Evolutionary conservation across 2,113 vertebrate genomes (phyloP), one percentile per base, ranked within the genome.

Genomic region (Chionis minor): DNA sequence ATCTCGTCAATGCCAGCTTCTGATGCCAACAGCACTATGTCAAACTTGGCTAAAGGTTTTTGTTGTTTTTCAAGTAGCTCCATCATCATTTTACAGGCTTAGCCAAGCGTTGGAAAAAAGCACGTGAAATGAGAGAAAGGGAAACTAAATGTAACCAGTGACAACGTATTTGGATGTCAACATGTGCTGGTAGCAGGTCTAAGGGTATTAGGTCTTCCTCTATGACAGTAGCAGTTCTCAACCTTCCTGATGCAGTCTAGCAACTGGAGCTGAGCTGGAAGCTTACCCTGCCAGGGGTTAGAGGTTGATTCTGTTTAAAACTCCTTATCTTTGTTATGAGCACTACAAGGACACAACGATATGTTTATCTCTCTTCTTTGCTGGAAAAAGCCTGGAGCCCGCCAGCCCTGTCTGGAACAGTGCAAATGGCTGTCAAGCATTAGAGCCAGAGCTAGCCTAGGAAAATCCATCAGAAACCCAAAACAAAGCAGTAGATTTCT

Each of bases 1-100:
- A 12, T 2, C 12, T 55, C 1, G 0, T 12, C n/a, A 18, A 2
- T 4, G 13, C 3, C 23, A 77, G 7, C 16, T 65, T 62, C 62
- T 74, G 33, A 14, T 74, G 27, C 12, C 54, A 67, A 8, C 17
- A 40, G 12, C 19, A 45, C 6, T 5, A 5, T 19, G 20, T 38
- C 6, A 18, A 19, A 3, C 13, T 12, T 32, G 49, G 40, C 45
- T 30, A 59, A 58, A 2, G 15, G 4, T 9, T 69, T 61, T 32
- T 4, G 0, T 4, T 47, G 35, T 5, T 74, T 84, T 77, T 58
- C 17, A 58, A 21, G 44, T 27, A 54, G 3, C 2, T 63, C 55
- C 6, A 12, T 79, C 10, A 10, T 51, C 5, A 13, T 55, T 66
- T 63, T 38, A 22, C 4, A 54, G 38, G 10, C 59, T 67, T 45